Percentiles rank a stretch among this genome's conserved stretches.
phyloP scores from a whole-genome alignment of 2,797 vertebrate genomes.

The Xiphophorus birchmanni region DNA sequence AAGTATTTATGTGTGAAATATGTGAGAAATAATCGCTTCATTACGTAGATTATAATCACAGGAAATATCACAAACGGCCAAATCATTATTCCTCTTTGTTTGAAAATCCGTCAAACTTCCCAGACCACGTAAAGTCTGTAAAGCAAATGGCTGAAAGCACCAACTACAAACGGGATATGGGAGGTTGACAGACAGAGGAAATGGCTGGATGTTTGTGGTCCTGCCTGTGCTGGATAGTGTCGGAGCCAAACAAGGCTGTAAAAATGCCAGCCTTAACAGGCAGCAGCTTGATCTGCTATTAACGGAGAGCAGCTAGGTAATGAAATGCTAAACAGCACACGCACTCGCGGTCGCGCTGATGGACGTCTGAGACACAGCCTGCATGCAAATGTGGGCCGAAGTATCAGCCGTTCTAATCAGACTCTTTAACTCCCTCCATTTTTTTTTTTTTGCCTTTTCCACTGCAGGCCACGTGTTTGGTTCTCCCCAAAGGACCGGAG shows the following conservation, averaged over 20 bases:
- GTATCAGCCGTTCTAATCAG: constrained; percentile 61
- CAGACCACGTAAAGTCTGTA: not conserved
- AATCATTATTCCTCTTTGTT: not conserved
- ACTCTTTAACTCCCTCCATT: constrained; percentile 39
- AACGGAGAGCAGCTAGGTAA: constrained; percentile 66
- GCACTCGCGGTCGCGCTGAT: constrained; percentile 25
- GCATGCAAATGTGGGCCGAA: constrained; percentile 62
- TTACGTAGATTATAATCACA: not conserved
- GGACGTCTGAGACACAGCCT: constrained; percentile 38
- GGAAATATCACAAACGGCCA: not conserved
- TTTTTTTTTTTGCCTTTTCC: constrained; percentile 11
- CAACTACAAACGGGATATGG: constrained; percentile 43
- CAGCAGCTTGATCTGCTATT: constrained; percentile 68
- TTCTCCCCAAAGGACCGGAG: constrained; percentile 49
- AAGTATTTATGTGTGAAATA: not conserved
- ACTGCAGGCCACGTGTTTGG: constrained; percentile 56
- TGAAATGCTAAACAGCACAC: constrained; percentile 50
- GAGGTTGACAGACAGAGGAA: constrained; percentile 72
- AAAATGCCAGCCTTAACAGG: constrained; percentile 80
- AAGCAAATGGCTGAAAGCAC: constrained; percentile 12
- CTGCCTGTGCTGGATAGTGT: constrained; percentile 66
- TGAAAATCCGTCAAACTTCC: not conserved
- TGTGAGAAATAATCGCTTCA: not conserved
- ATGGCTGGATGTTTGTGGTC: constrained; percentile 65
- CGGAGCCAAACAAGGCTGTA: constrained; percentile 77